Evolutionary conservation across 2,113 vertebrate genomes (phyloP).

Genomic region (Neomonachus schauinslandi): DNA sequence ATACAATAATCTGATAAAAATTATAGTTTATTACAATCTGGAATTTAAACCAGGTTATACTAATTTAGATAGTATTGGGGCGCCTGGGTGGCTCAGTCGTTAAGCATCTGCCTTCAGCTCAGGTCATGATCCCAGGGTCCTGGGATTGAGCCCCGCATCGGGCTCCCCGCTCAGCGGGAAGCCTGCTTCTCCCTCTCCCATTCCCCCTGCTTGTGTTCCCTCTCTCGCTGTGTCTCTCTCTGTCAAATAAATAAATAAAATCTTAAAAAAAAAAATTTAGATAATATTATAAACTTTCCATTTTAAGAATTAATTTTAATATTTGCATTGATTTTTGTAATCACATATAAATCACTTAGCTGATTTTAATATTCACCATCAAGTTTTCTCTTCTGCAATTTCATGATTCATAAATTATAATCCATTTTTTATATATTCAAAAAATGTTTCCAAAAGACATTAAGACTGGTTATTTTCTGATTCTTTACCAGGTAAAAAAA

Average conservation of each 20-base stretch:
- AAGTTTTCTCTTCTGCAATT: neutral
- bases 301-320: neutral
- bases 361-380: neutral
- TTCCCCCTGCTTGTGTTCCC: no score
- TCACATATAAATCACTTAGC: neutral
- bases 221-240: no score
- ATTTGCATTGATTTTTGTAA: neutral
- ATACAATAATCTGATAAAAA: neutral
- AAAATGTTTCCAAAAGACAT: neutral
- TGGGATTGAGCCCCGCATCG: no score
- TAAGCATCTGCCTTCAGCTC: no score
- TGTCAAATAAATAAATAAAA: no score
- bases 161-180: no score
- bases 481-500: neutral
- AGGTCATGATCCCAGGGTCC: no score
- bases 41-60: neutral
- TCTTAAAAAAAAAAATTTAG: neutral
- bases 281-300: neutral
- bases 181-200: no score
- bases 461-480: neutral
- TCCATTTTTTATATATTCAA: neutral
- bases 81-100: no score
- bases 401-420: neutral
- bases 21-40: neutral
- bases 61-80: neutral